Conservation (phyloP, 2,113 vertebrate genomes). For the Porphyrio hochstetteri region DNA sequence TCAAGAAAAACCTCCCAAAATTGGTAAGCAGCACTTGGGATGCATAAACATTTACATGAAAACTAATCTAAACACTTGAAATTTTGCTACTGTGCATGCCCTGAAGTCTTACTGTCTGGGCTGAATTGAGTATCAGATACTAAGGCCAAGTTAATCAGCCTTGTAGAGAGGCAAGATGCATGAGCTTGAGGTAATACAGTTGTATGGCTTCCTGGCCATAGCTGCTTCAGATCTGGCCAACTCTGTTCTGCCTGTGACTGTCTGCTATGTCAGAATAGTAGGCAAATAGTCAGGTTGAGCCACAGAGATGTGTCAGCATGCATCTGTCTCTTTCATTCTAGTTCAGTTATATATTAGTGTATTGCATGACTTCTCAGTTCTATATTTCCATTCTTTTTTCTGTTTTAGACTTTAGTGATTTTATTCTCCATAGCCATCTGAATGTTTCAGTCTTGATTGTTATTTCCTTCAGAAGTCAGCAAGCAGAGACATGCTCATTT, state of each 20-base stretch:
- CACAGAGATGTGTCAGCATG: neutral
- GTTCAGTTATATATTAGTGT: neutral
- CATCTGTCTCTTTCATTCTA: neutral
- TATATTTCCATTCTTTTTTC: neutral
- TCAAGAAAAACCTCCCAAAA: neutral
- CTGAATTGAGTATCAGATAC: neutral
- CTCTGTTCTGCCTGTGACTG: neutral
- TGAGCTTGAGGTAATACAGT: neutral
- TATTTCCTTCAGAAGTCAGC: neutral
- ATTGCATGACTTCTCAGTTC: neutral
- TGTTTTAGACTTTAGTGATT: neutral
- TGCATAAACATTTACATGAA: neutral
- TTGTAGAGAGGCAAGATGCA: neutral
- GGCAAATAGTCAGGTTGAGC: neutral
- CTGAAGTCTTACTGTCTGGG: neutral
- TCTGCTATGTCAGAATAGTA: neutral
- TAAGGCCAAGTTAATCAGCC: neutral
- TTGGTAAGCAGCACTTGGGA: neutral
- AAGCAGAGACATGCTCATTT: neutral
- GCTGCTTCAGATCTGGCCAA: neutral
- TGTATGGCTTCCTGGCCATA: neutral
- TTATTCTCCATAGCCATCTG: neutral
- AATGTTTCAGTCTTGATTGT: neutral
- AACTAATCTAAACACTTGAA: neutral
- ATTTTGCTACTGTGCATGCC: neutral